phyloP scores from a whole-genome alignment of 2,888 invertebrate species.

The Scaptomyza caliginosa region DNA sequence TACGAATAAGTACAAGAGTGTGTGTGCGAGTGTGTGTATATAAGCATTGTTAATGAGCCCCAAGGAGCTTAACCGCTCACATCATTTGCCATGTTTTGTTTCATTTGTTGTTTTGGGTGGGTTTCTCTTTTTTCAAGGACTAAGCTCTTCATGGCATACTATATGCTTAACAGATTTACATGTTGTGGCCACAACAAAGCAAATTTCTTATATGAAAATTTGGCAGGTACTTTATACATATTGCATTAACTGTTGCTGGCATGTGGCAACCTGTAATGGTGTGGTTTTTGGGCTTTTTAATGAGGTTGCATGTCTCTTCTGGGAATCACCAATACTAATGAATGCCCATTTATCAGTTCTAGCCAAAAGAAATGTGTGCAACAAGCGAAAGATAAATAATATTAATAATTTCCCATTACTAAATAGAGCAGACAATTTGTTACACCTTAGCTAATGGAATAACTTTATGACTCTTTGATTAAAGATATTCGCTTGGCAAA shows the following conservation, averaged over 20 bases:
- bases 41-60: conserved; percentile 70
- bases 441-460: too few relatives aligned
- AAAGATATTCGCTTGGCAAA: background rate
- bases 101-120: conserved; percentile 2
- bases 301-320: background rate
- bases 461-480: background rate
- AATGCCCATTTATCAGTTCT: background rate
- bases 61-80: conserved; percentile 65
- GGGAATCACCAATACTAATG: conserved; percentile 9
- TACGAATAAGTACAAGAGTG: background rate
- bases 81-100: conserved; percentile 45
- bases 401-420: background rate
- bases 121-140: background rate
- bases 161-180: conserved; percentile 63
- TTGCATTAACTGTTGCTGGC: conserved; percentile 24
- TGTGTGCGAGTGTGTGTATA: conserved; percentile 13
- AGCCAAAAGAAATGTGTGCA: background rate
- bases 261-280: conserved; percentile 8
- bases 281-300: conserved; percentile 8
- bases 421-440: background rate
- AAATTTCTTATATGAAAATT: conserved; percentile 13
- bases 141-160: conserved; percentile 25
- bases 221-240: conserved; percentile 31
- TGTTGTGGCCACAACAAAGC: conserved; percentile 27
- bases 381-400: background rate